Percentiles rank a stretch among this genome's conserved stretches.
phyloP scores from a whole-genome alignment of 2,888 invertebrate genomes.

The Phytoseiulus persimilis region DNA sequence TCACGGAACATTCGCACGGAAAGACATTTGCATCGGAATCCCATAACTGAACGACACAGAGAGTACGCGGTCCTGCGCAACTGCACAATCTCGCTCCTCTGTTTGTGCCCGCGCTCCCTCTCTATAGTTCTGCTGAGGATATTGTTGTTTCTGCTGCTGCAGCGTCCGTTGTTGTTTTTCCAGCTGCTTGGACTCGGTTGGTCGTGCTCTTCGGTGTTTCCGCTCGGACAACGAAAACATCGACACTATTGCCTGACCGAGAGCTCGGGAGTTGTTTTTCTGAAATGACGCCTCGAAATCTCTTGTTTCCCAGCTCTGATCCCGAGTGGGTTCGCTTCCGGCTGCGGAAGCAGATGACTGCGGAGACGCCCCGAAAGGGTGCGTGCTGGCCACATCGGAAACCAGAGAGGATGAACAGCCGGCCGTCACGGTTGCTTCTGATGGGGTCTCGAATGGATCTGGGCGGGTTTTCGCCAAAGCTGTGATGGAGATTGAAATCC shows the following conservation, averaged over 20 bases:
- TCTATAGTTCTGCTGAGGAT: neutral
- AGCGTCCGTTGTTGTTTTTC: neutral
- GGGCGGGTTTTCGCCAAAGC: neutral
- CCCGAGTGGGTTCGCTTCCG: too few species aligned
- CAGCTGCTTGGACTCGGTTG: neutral
- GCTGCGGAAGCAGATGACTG: neutral
- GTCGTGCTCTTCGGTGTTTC: neutral
- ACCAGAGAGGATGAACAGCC: neutral
- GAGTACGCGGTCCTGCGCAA: neutral
- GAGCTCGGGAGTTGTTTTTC: neutral
- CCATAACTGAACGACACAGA: neutral
- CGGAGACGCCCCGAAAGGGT: neutral
- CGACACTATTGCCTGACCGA: neutral
- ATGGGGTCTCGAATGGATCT: neutral
- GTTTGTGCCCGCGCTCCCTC: neutral
- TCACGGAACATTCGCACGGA: neutral
- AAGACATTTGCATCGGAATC: neutral
- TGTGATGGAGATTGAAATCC: neutral
- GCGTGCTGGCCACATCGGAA: neutral
- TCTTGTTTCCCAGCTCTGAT: neutral
- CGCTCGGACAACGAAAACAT: neutral
- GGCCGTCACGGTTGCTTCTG: neutral
- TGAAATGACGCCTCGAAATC: neutral
- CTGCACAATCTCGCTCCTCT: neutral
- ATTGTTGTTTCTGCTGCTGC: neutral